A percentile compares a stretch with the other conserved stretches of the same genome.
These are phyloP conservation scores for Anser cygnoides DNA, from an alignment of 2,113 vertebrate genomes.

Conservation along the genomic window DNA sequence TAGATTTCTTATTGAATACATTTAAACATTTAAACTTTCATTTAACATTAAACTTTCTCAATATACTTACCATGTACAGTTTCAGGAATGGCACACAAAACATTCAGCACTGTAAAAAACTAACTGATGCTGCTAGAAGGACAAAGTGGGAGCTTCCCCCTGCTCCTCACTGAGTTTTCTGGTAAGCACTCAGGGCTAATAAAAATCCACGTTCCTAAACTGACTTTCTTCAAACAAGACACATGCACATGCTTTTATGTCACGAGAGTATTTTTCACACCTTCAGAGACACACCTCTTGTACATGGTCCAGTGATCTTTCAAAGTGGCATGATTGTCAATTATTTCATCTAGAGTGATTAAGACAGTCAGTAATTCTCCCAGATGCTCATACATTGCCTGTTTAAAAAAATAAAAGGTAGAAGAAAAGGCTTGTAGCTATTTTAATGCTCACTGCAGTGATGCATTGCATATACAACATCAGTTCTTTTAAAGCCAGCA, in stretches of 20 bases:
- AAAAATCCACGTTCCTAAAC: neutral
- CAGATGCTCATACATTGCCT: constrained; percentile 95
- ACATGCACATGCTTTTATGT: neutral
- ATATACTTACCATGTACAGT: neutral
- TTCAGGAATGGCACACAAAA: neutral
- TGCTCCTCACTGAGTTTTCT: neutral
- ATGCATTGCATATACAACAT: neutral
- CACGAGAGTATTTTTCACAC: neutral
- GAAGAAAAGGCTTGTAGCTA: constrained; percentile 34
- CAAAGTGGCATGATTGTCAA: constrained; percentile 91
- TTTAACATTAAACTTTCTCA: neutral
- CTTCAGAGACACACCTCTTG: constrained; percentile 86
- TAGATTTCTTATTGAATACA: neutral
- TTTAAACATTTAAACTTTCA: neutral
- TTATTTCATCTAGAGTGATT: constrained; percentile 95
- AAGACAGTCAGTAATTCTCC: constrained; percentile 92
- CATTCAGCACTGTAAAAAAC: neutral
- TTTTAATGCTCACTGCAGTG: neutral
- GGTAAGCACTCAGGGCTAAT: neutral
- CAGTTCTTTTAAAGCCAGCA: neutral
- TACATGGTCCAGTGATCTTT: constrained; percentile 99
- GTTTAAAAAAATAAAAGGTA: neutral
- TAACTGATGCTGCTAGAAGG: neutral
- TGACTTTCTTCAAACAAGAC: neutral
- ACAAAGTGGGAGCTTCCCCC: neutral